Evolutionary conservation across 1,140 invertebrate species (phyloP).

Genomic region (Mizuhopecten yessoensis): DNA sequence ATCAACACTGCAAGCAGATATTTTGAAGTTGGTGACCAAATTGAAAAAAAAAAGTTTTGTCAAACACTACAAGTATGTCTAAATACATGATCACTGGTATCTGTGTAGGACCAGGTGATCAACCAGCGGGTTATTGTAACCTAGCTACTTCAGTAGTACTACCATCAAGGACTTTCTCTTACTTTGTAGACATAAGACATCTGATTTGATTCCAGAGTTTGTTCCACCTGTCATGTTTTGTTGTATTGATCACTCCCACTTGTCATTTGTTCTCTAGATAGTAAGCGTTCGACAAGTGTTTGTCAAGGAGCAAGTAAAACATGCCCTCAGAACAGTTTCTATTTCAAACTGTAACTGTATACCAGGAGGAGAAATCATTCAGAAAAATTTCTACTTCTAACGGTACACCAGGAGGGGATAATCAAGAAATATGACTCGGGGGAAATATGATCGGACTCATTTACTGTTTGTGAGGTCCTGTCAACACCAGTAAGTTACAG

Average conservation of each 20-base stretch:
- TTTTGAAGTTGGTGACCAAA: no score
- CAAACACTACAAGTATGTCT: background rate
- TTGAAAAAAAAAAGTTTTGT: no score
- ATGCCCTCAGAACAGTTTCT: background rate
- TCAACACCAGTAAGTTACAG: background rate
- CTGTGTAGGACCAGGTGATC: no score
- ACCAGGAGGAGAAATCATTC: no score
- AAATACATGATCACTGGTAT: background rate
- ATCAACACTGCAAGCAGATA: no score
- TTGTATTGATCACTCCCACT: background rate
- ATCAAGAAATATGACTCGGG: background rate
- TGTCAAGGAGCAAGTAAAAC: background rate
- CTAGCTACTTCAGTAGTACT: no score
- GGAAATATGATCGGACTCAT: background rate
- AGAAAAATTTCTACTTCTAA: no score
- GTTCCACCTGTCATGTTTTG: background rate
- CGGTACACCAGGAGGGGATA: background rate
- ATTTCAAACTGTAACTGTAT: background rate
- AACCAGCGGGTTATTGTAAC: no score
- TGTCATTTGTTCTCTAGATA: background rate
- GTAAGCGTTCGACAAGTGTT: background rate
- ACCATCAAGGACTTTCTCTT: no score
- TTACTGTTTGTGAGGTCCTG: slow-evolving; percentile 21
- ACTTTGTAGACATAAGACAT: background rate
- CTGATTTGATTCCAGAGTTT: background rate